Percentiles rank a stretch among this genome's conserved stretches.
phyloP scores from a whole-genome alignment of 2,113 vertebrate genomes.

The Thalassoma bifasciatum region DNA sequence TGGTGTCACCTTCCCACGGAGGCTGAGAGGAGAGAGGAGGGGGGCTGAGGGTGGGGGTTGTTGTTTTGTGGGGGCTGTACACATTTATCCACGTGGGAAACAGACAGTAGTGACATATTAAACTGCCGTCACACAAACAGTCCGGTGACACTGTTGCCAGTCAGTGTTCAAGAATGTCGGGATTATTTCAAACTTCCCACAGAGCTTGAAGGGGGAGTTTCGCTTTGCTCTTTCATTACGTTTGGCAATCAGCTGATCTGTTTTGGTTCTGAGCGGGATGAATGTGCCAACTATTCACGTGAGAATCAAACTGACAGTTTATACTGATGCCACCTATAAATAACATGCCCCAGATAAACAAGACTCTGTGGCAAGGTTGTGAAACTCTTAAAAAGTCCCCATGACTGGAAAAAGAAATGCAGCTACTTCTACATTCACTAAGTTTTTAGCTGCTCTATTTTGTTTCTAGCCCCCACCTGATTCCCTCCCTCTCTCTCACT shows the following conservation, averaged over 20 bases:
- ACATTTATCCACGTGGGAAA: constrained; percentile 77
- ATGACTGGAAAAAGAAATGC: background rate
- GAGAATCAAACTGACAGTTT: constrained; percentile 31
- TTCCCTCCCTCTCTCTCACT: background rate
- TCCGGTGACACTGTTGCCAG: constrained; percentile 56
- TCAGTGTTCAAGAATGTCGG: constrained; percentile 55
- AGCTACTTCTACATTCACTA: constrained; percentile 1
- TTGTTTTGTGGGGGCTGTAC: constrained; percentile 49
- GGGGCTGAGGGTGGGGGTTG: constrained; percentile 2
- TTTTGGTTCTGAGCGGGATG: constrained; percentile 20
- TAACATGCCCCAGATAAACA: constrained; percentile 23
- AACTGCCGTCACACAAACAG: constrained; percentile 61
- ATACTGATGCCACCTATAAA: constrained; percentile 21
- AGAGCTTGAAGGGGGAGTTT: constrained; percentile 27
- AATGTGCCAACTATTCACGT: constrained; percentile 21
- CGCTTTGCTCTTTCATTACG: constrained; percentile 27
- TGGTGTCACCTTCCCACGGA: constrained; percentile 67
- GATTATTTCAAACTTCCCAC: constrained; percentile 59
- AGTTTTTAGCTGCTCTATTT: constrained; percentile 30
- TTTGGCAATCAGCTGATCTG: constrained; percentile 60
- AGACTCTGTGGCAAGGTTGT: background rate
- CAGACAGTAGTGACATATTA: constrained; percentile 66
- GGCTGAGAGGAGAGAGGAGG: constrained; percentile 27
- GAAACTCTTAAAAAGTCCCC: constrained; percentile 33
- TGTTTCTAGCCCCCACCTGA: constrained; percentile 10